Base-by-base conservation (phyloP, 2,113 vertebrate species). In the Chelonoidis abingdonii region DNA sequence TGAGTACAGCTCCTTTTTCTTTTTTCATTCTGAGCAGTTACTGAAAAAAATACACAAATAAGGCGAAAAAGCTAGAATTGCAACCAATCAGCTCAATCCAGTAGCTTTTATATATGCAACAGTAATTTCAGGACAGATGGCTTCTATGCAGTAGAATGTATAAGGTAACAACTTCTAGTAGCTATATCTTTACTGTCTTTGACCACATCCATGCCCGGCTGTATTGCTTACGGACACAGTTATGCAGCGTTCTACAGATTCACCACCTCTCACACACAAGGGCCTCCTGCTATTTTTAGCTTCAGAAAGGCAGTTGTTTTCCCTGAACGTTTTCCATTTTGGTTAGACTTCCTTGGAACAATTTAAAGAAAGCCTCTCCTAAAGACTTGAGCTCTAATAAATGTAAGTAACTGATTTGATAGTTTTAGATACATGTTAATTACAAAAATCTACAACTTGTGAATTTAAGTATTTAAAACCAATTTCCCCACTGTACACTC, bases 351-450 rank as follows among this genome's bases (percentile, higher is more conserved):
- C 83, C 31, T 76, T 83, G 82, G 49, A 94, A 52, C 47, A 82
- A 24, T 57, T 89, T 83, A 86, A 92, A 44, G 29, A 47, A 92
- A 93, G 69, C 53, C 14, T 75, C 85, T 84, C 92, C 87, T 75
- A 87, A 80, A 10, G 41, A 53, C 76, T 56, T 54, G 24, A 87
- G 38, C 25, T 76, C 72, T 92, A 96, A 86, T 52, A 94, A 88
- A 87, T 5, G 47, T 93, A 84, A 97, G 95, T 95, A 85, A 80
- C 49, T 84, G 47, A 95, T 90, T 94, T 76, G 56, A 82, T 83
- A 56, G 3, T 16, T 75, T 89, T 78, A 80, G 75, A 59, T 54
- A 12, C 81, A 19, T 50, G 29, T 54, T 84, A 69, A 21, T 78
- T 87, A 47, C 47, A 47, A 47, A 47, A 47, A 47, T 47, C 47